phyloP scores from a whole-genome alignment of 2,797 vertebrate species.

The Tympanoctomys barrerae region DNA sequence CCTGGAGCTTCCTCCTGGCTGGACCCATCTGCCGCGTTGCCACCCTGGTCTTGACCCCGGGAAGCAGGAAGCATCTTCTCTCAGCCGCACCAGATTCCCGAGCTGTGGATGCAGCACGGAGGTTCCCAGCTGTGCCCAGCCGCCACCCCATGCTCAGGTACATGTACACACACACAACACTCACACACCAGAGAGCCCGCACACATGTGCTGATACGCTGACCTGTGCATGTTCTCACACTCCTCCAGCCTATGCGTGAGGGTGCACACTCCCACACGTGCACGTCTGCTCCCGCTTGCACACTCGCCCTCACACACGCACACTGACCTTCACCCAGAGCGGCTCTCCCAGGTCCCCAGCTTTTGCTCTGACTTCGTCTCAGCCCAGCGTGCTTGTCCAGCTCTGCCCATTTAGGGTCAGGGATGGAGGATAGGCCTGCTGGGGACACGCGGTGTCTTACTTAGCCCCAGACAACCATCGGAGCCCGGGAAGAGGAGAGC shows the following conservation, averaged over 20 bases:
- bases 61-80: neutral
- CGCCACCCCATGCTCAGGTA: accelerated
- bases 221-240: neutral
- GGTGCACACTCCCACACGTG: neutral
- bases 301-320: neutral
- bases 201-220: neutral
- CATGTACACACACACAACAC: neutral
- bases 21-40: neutral
- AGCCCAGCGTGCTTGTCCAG: neutral
- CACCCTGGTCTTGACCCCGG: neutral
- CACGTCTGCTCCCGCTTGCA: neutral
- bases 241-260: no score
- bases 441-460: neutral
- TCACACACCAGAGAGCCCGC: neutral
- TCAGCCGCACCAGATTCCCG: neutral
- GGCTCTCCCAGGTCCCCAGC: neutral
- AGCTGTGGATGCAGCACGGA: neutral
- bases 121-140: neutral
- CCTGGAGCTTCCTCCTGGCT: neutral
- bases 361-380: neutral
- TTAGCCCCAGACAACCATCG: neutral
- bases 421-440: neutral
- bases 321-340: neutral
- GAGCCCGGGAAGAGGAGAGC: neutral
- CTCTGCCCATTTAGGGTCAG: neutral